A percentile compares a stretch with the other conserved stretches of the same genome.
Evolutionary conservation across 1,140 invertebrate genomes (phyloP).

Genomic region (Sminthurides bifidus): DNA sequence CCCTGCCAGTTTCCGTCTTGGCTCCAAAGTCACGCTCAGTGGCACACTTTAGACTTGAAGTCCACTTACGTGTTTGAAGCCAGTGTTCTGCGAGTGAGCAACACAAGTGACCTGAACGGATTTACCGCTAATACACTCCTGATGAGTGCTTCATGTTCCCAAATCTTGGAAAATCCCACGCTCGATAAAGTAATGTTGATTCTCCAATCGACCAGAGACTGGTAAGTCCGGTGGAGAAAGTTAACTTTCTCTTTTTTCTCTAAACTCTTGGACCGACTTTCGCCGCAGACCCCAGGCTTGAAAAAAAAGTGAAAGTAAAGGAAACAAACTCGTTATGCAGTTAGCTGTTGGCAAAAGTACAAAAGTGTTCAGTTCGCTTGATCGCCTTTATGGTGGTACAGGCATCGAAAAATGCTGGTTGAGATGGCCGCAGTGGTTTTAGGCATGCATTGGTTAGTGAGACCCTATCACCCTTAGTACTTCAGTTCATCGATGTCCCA

Average conservation of each 20-base stretch:
- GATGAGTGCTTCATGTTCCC: constrained; percentile 26
- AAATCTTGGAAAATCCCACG: constrained; percentile 31
- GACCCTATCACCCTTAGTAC: no score
- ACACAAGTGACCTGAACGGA: constrained; percentile 24
- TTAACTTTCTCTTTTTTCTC: background rate
- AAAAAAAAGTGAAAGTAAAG: background rate
- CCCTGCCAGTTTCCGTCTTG: constrained; percentile 36
- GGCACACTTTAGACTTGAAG: constrained; percentile 37
- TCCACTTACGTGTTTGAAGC: constrained; percentile 35
- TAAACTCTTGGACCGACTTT: background rate
- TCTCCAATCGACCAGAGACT: constrained; percentile 32
- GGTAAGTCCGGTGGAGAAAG: constrained; percentile 23
- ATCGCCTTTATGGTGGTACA: background rate
- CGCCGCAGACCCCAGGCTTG: background rate
- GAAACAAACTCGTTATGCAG: background rate
- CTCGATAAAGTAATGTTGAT: constrained; percentile 29
- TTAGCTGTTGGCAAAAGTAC: background rate
- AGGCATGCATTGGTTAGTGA: no score
- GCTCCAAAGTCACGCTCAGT: constrained; percentile 34
- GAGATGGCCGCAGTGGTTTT: no score
- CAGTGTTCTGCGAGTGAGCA: constrained; percentile 28
- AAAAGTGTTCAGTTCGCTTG: background rate
- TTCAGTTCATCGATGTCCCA: no score
- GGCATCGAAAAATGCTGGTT: background rate
- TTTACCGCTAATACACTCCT: constrained; percentile 20